Base-by-base conservation (phyloP, 1,140 invertebrate genomes). In the Hormaphis cornu region DNA sequence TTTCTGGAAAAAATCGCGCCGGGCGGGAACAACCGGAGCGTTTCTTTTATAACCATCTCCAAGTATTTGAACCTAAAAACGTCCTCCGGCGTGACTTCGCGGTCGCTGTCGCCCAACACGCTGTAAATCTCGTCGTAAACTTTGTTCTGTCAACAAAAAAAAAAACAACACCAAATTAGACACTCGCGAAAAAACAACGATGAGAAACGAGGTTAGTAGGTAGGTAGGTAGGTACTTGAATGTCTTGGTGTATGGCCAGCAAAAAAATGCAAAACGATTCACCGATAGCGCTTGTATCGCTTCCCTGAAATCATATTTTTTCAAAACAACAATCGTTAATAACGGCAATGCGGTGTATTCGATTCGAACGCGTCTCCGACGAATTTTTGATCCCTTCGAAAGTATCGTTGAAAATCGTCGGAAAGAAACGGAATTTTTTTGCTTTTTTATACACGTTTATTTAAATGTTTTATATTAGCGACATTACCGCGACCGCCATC, bases 271-370 rank as follows among this genome's bases (percentile, higher is more conserved):
- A 71, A 61, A 77, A 80, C 3, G 78, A 80, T 14, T 77, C 72
- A 33, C 80, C 80, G 37, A 81, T 78, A 5, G 77, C 79, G 7
- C 79, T 76, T n/a, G 88, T 88, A 75, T 89, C 88, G 77, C 89
- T 87, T 54, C 87, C 87, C 84, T 87, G 1, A 30, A 63, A 46
- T 30, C 26, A 26, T 22, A n/a, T n/a, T n/a, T n/a, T n/a, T n/a
- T n/a, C n/a, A 26, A 59, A 22, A 59, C 24, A 42, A 46, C 6
- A 5, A 46, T 46, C 42, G 18, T 46, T 8, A 46, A 46, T n/a
- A n/a, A n/a, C n/a, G n/a, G n/a, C n/a, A n/a, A n/a, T n/a, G n/a
- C n/a, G n/a, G n/a, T n/a, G n/a, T n/a, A n/a, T n/a, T n/a, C n/a
- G n/a, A n/a, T n/a, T n/a, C n/a, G n/a, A n/a, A n/a, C n/a, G n/a